Evolutionary conservation across 2,888 invertebrate genomes (phyloP), one percentile per base, ranked within the genome.

Genomic region (Sarcophaga subvicina): DNA sequence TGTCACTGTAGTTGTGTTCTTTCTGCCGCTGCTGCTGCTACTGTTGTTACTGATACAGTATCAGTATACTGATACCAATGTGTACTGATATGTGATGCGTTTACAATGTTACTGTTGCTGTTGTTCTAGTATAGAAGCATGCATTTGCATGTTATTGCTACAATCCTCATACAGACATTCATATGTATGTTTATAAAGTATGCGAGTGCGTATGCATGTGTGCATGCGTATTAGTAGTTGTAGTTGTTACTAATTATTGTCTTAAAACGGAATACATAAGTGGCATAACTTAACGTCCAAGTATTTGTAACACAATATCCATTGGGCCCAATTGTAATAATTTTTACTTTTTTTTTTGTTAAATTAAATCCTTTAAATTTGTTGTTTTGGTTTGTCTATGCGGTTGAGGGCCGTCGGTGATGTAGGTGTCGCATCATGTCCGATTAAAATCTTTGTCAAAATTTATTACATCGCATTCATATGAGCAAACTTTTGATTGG

Each of bases 381-480:
- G 12, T 54, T 76, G 76, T 77, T 71, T 54, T 76, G 69, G 45
- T 69, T 11, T 25, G 12, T 17, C 62, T 67, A 37, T 22, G 1
- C 12, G 5, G 17, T 37, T 37, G 37, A 2, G 10, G 2, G 37
- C 2, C 8, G 37, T 37, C 2, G 37, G 37, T 10, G 37, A 0
- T 37, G 8, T 0, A 37, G 22, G 25, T 49, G 17, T 64, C 17
- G 54, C 17, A 54, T 54, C 54, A 54, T 54, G 17, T 17, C 17
- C 54, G 78, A 83, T 83, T 73, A 69, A 79, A 83, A 80, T 84
- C 84, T 76, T 84, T 80, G 64, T 60, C 70, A 75, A 59, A 70
- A 80, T 84, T 84, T 84, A 84, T 84, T 80, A 71, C 71, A 84
- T 4, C 17, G 54, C 75, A 71, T 75, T 63, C 66, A 11, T 22